Conservation (phyloP, 2,888 invertebrate species). For the Acanthoscelides obtectus region DNA sequence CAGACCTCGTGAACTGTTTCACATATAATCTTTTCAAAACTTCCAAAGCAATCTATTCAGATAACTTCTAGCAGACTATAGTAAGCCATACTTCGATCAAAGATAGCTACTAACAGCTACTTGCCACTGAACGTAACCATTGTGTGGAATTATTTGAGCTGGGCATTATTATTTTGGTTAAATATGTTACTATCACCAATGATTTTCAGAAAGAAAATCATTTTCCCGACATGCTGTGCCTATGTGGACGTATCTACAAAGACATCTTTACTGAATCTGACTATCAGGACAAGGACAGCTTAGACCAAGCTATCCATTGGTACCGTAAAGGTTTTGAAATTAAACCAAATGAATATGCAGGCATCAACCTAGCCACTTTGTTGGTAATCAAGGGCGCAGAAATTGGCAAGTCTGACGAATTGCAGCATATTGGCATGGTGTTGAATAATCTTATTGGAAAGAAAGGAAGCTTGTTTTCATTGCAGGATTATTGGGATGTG, state of each 20-base stretch:
- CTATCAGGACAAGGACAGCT: slow-evolving; percentile 80
- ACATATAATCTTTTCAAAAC: no score
- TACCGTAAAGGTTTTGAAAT: slow-evolving; percentile 96
- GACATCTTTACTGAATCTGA: slow-evolving; percentile 96
- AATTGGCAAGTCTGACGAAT: slow-evolving; percentile 84
- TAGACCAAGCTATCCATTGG: slow-evolving; percentile 94
- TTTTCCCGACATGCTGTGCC: slow-evolving; percentile 95
- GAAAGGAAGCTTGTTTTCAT: slow-evolving; percentile 88
- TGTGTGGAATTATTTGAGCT: no score
- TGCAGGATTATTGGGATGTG: slow-evolving; percentile 98
- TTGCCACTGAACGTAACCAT: no score
- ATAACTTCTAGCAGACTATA: no score
- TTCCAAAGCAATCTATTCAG: no score
- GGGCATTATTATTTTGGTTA: no score
- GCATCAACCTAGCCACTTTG: slow-evolving; percentile 93
- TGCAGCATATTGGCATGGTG: slow-evolving; percentile 90
- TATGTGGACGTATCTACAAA: slow-evolving; percentile 96
- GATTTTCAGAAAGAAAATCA: slow-evolving; percentile 77
- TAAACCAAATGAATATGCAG: slow-evolving; percentile 98
- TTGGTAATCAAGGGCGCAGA: slow-evolving; percentile 95
- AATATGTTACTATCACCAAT: no score
- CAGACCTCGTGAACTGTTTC: no score
- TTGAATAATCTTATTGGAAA: slow-evolving; percentile 96
- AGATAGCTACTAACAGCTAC: no score
- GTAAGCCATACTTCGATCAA: no score